Base-by-base conservation (phyloP, 2,797 vertebrate species). In the Pangasius larnaudii region DNA sequence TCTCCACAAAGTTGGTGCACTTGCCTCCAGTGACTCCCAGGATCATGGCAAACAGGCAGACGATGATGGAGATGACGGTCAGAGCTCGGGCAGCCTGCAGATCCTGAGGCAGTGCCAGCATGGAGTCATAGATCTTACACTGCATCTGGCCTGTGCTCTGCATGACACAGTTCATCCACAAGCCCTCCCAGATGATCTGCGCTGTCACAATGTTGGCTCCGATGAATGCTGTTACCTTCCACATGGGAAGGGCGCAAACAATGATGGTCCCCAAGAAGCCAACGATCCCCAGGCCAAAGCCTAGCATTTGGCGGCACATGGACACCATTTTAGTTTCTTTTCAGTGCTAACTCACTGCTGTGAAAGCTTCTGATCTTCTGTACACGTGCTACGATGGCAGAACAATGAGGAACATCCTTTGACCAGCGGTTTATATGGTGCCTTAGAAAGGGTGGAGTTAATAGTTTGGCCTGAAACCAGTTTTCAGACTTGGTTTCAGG, bases 111-210 rank as follows among this genome's bases (percentile, higher is more conserved):
- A 99, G 93, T 0, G 95, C 97, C 94, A 99, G 94, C 93, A 99
- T 22, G 0, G 98, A 98, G 89, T 99, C 98, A 11, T 99, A 98
- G 93, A 99, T 94, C 93, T 98, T 98, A 93, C 98, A 99, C 91
- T 99, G 98, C 97, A 99, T 98, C 95, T 99, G 98, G 0, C 98
- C 98, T 0, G 98, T 99, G 93, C 98, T 99, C 95, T 98, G 98
- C 84, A 93, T 97, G 92, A 99, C 97, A 14, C 98, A 99, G 95
- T 93, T 97, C 98, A 99, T 98, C 98, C 98, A 99, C 86, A 99
- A 92, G 69, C 98, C 98, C 65, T 99, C 98, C 98, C 98, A 99
- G 91, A 97, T 95, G 91, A 95, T 94, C 94, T 99, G 98, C 0
- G 98, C 97, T 0, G 97, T 96, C 93, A 99, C 97, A 9, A 99